Conservation (phyloP, 2,797 vertebrate species). For the Gymnoscopelus microlampas region DNA sequence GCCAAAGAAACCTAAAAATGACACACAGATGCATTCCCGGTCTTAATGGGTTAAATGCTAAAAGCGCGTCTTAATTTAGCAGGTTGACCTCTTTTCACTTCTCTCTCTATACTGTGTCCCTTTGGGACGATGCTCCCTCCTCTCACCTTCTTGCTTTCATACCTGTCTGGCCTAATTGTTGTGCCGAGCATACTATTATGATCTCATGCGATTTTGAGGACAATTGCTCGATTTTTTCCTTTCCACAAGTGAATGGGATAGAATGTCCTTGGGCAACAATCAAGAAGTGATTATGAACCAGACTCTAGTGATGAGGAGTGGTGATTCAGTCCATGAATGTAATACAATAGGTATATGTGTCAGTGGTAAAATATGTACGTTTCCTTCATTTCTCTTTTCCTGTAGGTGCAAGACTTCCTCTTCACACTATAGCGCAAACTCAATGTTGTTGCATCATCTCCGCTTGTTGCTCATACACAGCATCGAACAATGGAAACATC, state of each 20-base stretch:
- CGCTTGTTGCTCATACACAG: constrained; percentile 49
- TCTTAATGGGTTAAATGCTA: too few species aligned
- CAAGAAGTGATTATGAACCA: constrained; percentile 16
- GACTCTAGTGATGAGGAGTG: constrained; percentile 34
- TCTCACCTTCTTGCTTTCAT: constrained; percentile 5
- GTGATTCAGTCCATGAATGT: constrained; percentile 51
- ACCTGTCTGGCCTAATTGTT: constrained; percentile 25
- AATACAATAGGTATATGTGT: constrained; percentile 60
- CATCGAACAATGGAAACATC: constrained; percentile 48
- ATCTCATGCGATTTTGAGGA: background rate
- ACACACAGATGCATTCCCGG: too few species aligned
- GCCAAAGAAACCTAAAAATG: too few species aligned
- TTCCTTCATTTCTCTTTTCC: constrained; percentile 69
- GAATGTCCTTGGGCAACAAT: constrained; percentile 44
- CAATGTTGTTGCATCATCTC: constrained; percentile 66
- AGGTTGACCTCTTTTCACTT: constrained; percentile 1
- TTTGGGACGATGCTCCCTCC: background rate
- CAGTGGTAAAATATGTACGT: constrained; percentile 62
- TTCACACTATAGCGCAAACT: constrained; percentile 61
- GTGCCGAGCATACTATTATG: background rate
- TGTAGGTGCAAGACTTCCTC: constrained; percentile 68
- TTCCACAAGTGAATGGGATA: constrained; percentile 20
- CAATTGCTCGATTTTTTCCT: constrained; percentile 31
- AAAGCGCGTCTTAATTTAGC: constrained; percentile 39
- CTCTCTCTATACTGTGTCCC: constrained; percentile 18